phyloP scores from a whole-genome alignment of 2,797 vertebrate genomes.

The Rachycentron canadum region DNA sequence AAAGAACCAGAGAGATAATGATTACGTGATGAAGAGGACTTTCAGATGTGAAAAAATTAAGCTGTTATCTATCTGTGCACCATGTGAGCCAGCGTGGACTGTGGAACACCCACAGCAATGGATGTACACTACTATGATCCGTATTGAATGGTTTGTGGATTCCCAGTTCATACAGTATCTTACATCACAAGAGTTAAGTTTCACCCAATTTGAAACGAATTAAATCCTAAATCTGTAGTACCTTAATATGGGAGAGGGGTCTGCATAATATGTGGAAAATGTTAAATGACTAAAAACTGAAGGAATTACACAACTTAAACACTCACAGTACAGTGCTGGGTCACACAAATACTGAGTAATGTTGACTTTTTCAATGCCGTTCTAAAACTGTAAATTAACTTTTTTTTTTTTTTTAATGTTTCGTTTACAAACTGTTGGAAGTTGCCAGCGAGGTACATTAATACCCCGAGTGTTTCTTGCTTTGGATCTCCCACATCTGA shows the following conservation, averaged over 20 bases:
- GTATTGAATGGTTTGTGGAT: not conserved
- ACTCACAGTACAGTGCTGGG: not conserved
- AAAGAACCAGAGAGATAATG: constrained; percentile 11
- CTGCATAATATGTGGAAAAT: not conserved
- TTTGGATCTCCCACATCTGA: constrained; percentile 27
- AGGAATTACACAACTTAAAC: not conserved
- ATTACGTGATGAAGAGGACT: constrained; percentile 12
- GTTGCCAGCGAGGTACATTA: constrained; percentile 7
- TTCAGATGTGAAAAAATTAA: constrained; percentile 6
- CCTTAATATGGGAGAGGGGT: not conserved
- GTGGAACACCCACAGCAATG: not conserved
- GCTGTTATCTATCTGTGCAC: not conserved
- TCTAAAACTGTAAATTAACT: not conserved
- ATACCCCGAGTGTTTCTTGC: constrained; percentile 5
- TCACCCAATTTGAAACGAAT: not conserved
- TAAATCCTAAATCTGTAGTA: not conserved
- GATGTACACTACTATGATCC: not conserved
- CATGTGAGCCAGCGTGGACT: not conserved
- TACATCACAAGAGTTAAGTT: not conserved
- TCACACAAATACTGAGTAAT: not conserved
- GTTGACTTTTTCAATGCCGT: not conserved
- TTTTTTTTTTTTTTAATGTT: not conserved
- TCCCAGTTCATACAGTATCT: not conserved
- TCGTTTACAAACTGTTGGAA: constrained; percentile 2
- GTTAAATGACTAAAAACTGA: not conserved